phyloP scores from a whole-genome alignment of 1,140 invertebrate genomes.

The Drosophila micromelanica region DNA sequence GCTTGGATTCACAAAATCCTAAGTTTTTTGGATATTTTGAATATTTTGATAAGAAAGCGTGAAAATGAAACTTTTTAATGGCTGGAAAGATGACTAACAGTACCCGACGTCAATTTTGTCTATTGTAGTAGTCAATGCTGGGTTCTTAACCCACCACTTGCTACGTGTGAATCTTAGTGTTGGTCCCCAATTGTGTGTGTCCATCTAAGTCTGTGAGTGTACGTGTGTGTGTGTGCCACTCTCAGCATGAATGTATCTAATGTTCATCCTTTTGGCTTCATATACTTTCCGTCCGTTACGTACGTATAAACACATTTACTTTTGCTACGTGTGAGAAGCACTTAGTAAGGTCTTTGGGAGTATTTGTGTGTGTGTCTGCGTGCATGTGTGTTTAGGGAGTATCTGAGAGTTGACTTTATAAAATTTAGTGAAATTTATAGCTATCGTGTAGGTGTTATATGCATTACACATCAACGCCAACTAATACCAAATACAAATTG shows the following conservation, averaged over 20 bases:
- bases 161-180: constrained; percentile 40
- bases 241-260: constrained; percentile 79
- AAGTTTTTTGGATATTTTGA: not conserved
- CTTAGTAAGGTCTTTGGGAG: constrained; percentile 56
- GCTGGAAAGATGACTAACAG: constrained; percentile 7
- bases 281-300: constrained; percentile 57
- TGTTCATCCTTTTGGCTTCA: constrained; percentile 77
- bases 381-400: constrained; percentile 15
- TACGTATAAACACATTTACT: constrained; percentile 76
- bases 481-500: constrained; percentile 79
- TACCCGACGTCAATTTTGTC: constrained; percentile 74
- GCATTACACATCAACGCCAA: constrained; percentile 63
- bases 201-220: constrained; percentile 6
- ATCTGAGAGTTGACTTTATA: constrained; percentile 75
- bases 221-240: constrained; percentile 53
- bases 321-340: constrained; percentile 75
- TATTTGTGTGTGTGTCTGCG: constrained; percentile 3
- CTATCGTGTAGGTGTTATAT: constrained; percentile 70
- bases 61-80: constrained; percentile 20
- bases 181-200: constrained; percentile 18
- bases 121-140: constrained; percentile 79
- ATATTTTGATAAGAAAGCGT: not conserved
- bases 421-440: constrained; percentile 81
- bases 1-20: too few species aligned
- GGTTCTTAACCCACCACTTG: constrained; percentile 76